These are phyloP conservation scores for Ormyrus rosae DNA, from an alignment of 2,888 invertebrate genomes.

Conservation along the genomic window DNA sequence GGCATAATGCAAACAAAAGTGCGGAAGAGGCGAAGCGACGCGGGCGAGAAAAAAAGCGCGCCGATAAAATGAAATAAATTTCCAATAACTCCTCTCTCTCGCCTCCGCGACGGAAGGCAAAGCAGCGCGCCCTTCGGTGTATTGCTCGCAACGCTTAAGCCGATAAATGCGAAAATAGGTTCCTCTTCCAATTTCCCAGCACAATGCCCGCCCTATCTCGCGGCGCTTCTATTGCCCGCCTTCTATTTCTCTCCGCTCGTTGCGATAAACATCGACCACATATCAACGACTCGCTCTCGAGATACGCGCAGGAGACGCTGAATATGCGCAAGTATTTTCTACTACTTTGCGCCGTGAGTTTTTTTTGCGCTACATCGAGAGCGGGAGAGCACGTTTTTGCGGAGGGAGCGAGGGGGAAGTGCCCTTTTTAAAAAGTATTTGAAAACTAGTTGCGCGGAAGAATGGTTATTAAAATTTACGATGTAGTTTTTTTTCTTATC, in stretches of 20 bases:
- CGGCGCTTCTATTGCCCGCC: conserved; percentile 32
- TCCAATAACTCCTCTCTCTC: conserved; percentile 13
- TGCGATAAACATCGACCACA: conserved; percentile 42
- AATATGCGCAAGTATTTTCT: conserved; percentile 3
- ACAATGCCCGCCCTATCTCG: conserved; percentile 48
- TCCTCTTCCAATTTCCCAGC: conserved; percentile 55
- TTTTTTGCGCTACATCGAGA: background rate
- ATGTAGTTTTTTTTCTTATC: too few relatives aligned
- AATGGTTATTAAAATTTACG: background rate
- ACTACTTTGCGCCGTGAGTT: background rate
- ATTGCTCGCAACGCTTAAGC: background rate
- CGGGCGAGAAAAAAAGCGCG: background rate
- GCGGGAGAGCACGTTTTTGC: background rate
- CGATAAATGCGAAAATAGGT: conserved; percentile 53
- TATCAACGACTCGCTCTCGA: conserved; percentile 15
- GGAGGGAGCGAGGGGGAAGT: background rate
- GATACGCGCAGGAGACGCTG: background rate
- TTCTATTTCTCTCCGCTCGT: background rate
- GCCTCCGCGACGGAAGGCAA: background rate
- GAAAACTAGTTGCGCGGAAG: conserved; percentile 29
- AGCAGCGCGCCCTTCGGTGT: conserved; percentile 7
- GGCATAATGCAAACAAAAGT: background rate
- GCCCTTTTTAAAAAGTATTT: conserved; percentile 11
- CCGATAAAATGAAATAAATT: conserved; percentile 33
- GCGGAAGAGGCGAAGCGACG: background rate